Percentiles rank a stretch among this genome's conserved stretches.
Conservation (phyloP, 2,888 invertebrate genomes). For the Melolontha melolontha region DNA sequence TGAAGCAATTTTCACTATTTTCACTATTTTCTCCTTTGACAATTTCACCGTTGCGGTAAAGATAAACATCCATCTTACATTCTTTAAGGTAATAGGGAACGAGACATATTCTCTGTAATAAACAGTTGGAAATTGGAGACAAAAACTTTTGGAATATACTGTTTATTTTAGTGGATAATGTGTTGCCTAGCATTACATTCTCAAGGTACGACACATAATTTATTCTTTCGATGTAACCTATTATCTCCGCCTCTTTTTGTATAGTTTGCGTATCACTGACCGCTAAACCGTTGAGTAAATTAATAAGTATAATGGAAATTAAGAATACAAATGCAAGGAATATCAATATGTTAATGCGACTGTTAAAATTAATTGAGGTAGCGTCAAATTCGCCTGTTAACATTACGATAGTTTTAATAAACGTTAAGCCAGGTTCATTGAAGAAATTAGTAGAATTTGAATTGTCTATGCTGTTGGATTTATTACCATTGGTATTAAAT, state of each 20-base stretch:
- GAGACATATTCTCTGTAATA: conserved; percentile 72
- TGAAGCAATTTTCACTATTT: conserved; percentile 1
- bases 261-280: conserved; percentile 86
- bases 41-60: conserved; percentile 74
- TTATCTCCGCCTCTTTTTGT: conserved; percentile 82
- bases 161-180: too few species aligned
- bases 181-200: conserved; percentile 72
- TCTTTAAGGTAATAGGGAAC: conserved; percentile 76
- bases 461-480: conserved; percentile 57
- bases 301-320: conserved; percentile 85
- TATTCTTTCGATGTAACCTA: conserved; percentile 79
- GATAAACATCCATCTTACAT: conserved; percentile 74
- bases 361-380: conserved; percentile 79
- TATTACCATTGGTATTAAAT: conserved; percentile 64
- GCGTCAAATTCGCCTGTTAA: conserved; percentile 89
- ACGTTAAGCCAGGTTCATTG: conserved; percentile 75
- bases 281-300: conserved; percentile 85
- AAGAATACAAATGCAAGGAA: conserved; percentile 86
- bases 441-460: conserved; percentile 69
- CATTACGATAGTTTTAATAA: conserved; percentile 89
- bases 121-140: conserved; percentile 65
- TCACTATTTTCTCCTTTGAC: conserved; percentile 43
- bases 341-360: conserved; percentile 79
- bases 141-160: conserved; percentile 46
- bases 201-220: conserved; percentile 81